Percentiles rank a stretch among this genome's conserved stretches.
These are phyloP conservation scores for Basileuterus tristriatus DNA, from an alignment of 2,797 vertebrate genomes.

Conservation along the genomic window DNA sequence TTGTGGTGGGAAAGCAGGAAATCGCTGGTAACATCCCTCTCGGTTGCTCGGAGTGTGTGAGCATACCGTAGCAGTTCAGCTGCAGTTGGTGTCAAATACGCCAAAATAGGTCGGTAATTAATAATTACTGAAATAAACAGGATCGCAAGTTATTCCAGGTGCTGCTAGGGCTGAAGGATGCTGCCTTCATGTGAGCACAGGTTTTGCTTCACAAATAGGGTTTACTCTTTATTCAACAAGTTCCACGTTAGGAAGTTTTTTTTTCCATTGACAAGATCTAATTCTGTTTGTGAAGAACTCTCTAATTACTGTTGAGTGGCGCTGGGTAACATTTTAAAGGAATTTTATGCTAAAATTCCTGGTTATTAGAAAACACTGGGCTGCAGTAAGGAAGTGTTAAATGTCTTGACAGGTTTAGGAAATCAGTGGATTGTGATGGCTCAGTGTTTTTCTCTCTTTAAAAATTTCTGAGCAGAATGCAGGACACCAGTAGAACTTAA, in stretches of 20 bases:
- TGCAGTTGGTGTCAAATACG: neutral
- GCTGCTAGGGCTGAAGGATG: neutral
- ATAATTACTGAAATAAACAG: constrained; percentile 47
- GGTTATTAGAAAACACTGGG: neutral
- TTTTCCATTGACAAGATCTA: neutral
- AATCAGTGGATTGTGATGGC: constrained; percentile 42
- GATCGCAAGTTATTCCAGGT: neutral
- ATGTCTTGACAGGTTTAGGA: constrained; percentile 53
- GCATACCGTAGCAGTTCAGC: neutral
- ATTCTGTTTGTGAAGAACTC: neutral
- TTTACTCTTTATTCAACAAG: constrained; percentile 43
- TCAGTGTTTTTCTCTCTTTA: constrained; percentile 26
- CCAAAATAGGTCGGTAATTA: neutral
- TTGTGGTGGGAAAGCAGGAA: neutral
- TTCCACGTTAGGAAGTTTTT: constrained; percentile 50
- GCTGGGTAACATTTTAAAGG: neutral
- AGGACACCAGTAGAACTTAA: constrained; percentile 7
- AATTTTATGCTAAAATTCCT: neutral
- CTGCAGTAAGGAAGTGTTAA: constrained; percentile 20
- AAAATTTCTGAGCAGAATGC: neutral
- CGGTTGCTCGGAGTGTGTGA: neutral
- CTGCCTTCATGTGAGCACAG: neutral
- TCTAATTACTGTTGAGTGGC: neutral
- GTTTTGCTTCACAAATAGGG: neutral
- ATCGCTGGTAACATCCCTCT: neutral